Base-by-base conservation (phyloP, 2,888 invertebrate genomes). In the Hypena proboscidalis region DNA sequence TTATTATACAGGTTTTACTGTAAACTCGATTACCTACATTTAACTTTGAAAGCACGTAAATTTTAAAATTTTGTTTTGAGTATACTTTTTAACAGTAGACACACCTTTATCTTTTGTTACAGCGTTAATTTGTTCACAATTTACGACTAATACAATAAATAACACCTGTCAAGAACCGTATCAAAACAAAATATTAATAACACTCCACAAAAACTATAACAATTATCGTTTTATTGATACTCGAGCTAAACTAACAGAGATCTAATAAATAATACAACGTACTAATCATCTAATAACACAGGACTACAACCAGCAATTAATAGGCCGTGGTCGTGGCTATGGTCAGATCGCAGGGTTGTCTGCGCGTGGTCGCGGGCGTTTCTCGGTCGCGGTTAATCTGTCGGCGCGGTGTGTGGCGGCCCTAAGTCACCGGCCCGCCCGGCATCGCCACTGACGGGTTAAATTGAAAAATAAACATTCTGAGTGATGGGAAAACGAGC, bases 381-480 rank as follows among this genome's bases (percentile, higher is more conserved):
- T 26, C 37, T 23, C 32, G 27, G 44, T 40, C 58, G 63, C 62
- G 61, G 70, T 62, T 87, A 89, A 90, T 80, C 74, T 87, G 90
- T 83, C 82, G 83, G 54, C 88, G 76, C 76, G 70, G 87, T 90
- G 90, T 90, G 90, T 88, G 90, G 90, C 83, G 83, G 77, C 90
- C 89, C 88, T 90, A 83, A 84, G 80, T 89, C 87, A 87, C 67
- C 64, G 68, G 50, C 52, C 69, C 65, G 65, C 68, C 62, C 66
- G 66, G 70, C 61, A 64, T 51, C 62, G 65, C 75, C 82, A 80
- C 77, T 86, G 86, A 85, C 84, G 83, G 84, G 77, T 73, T 73
- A 81, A 87, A 88, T 89, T 89, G 90, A 89, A 89, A 90, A 90
- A 90, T 89, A 90, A 90, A 90, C 89, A 89, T 73, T 58, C 75